phyloP scores from a whole-genome alignment of 2,888 invertebrate species.

The Phrixothrix hirtus region DNA sequence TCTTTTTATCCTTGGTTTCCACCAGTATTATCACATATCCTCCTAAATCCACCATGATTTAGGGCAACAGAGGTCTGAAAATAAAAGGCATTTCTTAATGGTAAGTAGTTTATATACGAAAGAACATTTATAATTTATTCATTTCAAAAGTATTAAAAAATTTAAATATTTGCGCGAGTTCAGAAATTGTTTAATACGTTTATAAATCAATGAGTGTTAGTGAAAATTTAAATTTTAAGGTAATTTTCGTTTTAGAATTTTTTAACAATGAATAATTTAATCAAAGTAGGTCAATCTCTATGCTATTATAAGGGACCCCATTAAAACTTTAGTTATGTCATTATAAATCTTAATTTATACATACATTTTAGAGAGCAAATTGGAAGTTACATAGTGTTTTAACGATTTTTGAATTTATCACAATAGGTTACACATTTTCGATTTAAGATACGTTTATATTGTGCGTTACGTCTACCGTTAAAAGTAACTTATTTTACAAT shows the following conservation, averaged over 20 bases:
- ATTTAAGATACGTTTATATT: conserved; percentile 41
- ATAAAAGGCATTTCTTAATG: background rate
- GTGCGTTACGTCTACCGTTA: conserved; percentile 36
- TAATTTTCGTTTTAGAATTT: background rate
- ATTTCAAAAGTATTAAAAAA: no score
- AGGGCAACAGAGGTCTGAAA: conserved; percentile 25
- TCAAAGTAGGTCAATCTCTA: conserved; percentile 21
- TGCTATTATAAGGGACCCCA: conserved; percentile 13
- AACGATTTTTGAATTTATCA: conserved; percentile 28
- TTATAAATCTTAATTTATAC: conserved; percentile 11
- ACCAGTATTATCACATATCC: conserved; percentile 95
- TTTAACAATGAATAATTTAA: conserved; percentile 12
- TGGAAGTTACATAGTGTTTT: conserved; percentile 18
- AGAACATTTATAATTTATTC: no score
- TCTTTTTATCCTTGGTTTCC: conserved; percentile 91
- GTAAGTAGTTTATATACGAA: no score
- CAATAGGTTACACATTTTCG: conserved; percentile 30
- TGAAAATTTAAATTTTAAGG: background rate
- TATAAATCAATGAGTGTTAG: no score
- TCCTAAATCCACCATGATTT: conserved; percentile 82
- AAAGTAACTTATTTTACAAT: conserved; percentile 10
- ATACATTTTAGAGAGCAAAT: conserved; percentile 23
- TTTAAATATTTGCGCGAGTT: no score
- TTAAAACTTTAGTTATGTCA: conserved; percentile 13
- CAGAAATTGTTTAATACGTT: no score